These are phyloP conservation scores for Arrhopalites spinosus DNA, from an alignment of 2,888 invertebrate genomes.

Conservation along the genomic window DNA sequence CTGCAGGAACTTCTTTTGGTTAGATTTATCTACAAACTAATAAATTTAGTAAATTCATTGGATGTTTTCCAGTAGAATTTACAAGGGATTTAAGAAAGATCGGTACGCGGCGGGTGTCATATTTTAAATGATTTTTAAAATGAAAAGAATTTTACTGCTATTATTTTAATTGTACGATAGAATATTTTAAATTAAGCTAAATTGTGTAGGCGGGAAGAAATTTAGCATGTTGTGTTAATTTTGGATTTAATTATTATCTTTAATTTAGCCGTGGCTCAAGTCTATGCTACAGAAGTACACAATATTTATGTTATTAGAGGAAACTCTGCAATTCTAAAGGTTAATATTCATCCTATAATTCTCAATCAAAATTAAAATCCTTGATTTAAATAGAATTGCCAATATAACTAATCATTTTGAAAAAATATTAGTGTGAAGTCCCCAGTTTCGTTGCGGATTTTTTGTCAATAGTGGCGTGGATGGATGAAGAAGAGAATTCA, in stretches of 20 bases:
- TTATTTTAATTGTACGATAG: no score
- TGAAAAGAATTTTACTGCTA: no score
- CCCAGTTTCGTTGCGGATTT: conserved; percentile 62
- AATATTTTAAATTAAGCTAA: no score
- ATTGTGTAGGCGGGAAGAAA: no score
- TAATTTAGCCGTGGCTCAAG: conserved; percentile 81
- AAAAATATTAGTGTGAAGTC: neutral
- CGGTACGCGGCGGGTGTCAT: neutral
- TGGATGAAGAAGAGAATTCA: conserved; percentile 60
- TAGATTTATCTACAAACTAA: conserved; percentile 15
- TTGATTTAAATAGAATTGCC: neutral
- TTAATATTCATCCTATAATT: no score
- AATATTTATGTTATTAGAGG: conserved; percentile 68
- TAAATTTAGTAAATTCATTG: no score
- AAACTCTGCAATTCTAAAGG: conserved; percentile 59
- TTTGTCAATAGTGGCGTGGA: conserved; percentile 60
- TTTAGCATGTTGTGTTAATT: no score
- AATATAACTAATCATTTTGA: neutral
- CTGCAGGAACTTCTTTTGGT: conserved; percentile 32
- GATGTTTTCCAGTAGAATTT: no score
- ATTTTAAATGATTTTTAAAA: neutral
- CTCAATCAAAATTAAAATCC: no score
- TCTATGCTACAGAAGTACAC: conserved; percentile 86
- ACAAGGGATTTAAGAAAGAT: neutral
- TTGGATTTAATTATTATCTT: neutral